Conservation (phyloP, 2,797 vertebrate species). For the Enteromius radiatus region DNA sequence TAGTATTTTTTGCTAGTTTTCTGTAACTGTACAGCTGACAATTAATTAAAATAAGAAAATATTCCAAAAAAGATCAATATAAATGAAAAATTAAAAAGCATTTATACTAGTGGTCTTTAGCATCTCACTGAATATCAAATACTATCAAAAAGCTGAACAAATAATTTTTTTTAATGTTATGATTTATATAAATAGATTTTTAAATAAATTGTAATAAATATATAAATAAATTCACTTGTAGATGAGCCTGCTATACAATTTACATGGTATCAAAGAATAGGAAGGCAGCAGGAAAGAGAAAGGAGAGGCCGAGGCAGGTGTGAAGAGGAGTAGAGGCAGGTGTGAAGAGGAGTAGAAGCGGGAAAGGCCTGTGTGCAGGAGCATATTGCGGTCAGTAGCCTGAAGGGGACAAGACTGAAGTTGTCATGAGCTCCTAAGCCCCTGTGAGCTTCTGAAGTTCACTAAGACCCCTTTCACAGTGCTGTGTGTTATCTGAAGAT, state of each 20-base stretch:
- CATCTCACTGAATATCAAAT: background rate
- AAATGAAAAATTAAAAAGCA: background rate
- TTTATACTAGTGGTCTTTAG: background rate
- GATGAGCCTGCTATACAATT: background rate
- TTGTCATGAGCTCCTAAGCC: slow-evolving; percentile 41
- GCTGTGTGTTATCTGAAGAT: slow-evolving; percentile 49
- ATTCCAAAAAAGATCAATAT: background rate
- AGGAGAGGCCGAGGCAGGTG: background rate
- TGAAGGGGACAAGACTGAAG: slow-evolving; percentile 39
- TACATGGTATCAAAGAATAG: background rate
- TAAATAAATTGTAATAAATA: background rate
- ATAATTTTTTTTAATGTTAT: background rate
- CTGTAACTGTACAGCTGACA: background rate
- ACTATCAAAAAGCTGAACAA: background rate
- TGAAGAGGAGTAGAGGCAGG: background rate
- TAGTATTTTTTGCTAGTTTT: background rate
- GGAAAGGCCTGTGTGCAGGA: slow-evolving; percentile 11
- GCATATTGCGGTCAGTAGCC: slow-evolving; percentile 8
- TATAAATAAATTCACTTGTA: background rate
- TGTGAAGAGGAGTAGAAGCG: background rate
- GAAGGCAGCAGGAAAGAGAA: background rate
- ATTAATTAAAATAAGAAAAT: background rate
- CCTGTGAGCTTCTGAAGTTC: slow-evolving; percentile 40
- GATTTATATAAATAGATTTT: background rate
- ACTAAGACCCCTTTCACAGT: slow-evolving; percentile 39